These are phyloP conservation scores for Homarus gammarus DNA, from an alignment of 2,888 invertebrate species.

Conservation along the genomic window DNA sequence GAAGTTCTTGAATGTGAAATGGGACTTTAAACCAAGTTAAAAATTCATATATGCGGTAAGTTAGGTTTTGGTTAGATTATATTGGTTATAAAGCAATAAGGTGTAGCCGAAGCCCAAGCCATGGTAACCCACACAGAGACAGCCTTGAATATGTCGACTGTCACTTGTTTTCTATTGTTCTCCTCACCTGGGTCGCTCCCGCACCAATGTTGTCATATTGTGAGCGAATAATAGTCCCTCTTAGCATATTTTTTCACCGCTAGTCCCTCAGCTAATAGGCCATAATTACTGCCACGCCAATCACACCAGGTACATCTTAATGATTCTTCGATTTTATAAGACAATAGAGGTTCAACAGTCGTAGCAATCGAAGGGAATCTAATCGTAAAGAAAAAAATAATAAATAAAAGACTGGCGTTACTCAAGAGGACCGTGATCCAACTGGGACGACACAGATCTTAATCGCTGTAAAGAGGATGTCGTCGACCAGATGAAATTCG, in stretches of 20 bases:
- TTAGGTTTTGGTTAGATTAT: too few relatives aligned
- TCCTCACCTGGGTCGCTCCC: slow-evolving; percentile 19
- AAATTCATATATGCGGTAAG: too few relatives aligned
- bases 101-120: not conserved
- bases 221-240: not conserved
- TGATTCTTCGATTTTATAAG: too few relatives aligned
- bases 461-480: not conserved
- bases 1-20: too few relatives aligned
- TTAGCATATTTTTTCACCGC: not conserved
- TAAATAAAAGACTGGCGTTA: not conserved
- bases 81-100: too few relatives aligned
- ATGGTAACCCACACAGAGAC: not conserved
- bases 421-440: not conserved
- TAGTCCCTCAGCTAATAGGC: not conserved
- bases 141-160: slow-evolving; percentile 30
- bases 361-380: too few relatives aligned
- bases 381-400: not conserved
- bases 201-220: slow-evolving; percentile 29
- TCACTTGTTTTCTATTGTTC: slow-evolving; percentile 36
- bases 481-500: not conserved
- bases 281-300: not conserved
- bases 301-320: not conserved
- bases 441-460: not conserved
- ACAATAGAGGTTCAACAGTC: too few relatives aligned
- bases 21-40: too few relatives aligned